These are phyloP conservation scores for Eristalis tenax DNA, from an alignment of 2,888 invertebrate genomes.

Conservation along the genomic window DNA sequence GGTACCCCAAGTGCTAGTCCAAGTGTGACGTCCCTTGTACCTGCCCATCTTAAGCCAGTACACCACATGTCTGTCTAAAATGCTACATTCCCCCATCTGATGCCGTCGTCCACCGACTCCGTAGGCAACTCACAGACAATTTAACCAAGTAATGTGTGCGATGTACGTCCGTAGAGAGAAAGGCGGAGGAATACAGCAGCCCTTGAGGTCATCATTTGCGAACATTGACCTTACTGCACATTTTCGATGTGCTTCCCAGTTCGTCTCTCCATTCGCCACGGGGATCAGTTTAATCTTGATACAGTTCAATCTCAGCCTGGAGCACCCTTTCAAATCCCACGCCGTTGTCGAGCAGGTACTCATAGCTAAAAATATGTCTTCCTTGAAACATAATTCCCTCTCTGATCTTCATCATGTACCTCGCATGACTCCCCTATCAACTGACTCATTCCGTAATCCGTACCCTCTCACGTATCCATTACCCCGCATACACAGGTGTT, in stretches of 20 bases:
- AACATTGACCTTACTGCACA: neutral
- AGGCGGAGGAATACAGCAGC: neutral
- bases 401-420: slow-evolving; percentile 27
- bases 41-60: too few species aligned
- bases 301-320: neutral
- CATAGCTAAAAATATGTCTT: slow-evolving; percentile 23
- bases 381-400: slow-evolving; percentile 43
- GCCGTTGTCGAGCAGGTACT: slow-evolving; percentile 33
- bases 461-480: slow-evolving; percentile 20
- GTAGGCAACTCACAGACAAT: too few species aligned
- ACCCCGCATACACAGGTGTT: slow-evolving; percentile 36
- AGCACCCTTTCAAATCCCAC: neutral
- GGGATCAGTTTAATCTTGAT: neutral
- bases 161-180: too few species aligned
- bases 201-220: neutral
- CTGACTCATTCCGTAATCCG: slow-evolving; percentile 32
- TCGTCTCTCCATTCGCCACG: neutral
- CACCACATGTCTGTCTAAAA: too few species aligned
- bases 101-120: too few species aligned
- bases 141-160: too few species aligned
- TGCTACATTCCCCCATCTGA: too few species aligned
- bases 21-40: too few species aligned
- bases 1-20: too few species aligned
- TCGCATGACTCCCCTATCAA: slow-evolving; percentile 32
- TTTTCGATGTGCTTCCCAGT: neutral